Percentiles rank a stretch among this genome's conserved stretches.
These are phyloP conservation scores for Typhlomys cinereus DNA, from an alignment of 2,113 vertebrate species.

Conservation along the genomic window DNA sequence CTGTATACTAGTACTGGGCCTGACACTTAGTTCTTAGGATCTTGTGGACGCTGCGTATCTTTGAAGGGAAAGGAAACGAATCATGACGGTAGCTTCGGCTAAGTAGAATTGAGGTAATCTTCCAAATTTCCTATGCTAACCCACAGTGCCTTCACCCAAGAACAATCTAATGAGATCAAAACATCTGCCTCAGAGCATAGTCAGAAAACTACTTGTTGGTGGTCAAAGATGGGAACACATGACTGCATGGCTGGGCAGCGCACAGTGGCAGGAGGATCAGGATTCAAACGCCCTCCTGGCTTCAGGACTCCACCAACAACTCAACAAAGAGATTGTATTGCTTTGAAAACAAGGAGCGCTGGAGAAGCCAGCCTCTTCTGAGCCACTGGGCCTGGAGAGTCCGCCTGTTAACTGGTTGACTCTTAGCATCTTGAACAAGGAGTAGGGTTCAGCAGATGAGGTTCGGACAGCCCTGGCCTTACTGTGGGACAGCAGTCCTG, in stretches of 20 bases:
- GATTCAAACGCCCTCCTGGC: background rate
- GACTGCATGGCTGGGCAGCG: too few relatives aligned
- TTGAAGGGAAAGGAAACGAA: background rate
- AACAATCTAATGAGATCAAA: too few relatives aligned
- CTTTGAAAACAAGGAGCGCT: background rate
- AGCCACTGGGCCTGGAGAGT: background rate
- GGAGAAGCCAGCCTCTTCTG: fast-evolving
- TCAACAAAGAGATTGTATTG: background rate
- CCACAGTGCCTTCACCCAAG: background rate
- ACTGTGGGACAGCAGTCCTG: too few relatives aligned
- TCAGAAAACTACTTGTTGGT: too few relatives aligned
- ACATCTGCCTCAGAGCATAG: too few relatives aligned
- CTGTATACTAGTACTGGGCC: background rate
- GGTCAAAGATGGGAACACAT: too few relatives aligned
- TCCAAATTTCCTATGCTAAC: background rate
- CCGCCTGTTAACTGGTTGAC: background rate
- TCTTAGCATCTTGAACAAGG: background rate
- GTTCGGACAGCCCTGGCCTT: background rate
- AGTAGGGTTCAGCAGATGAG: background rate
- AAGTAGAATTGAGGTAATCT: background rate
- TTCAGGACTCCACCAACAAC: background rate
- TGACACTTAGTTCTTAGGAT: background rate
- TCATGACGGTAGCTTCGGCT: background rate
- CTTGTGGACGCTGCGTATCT: background rate
- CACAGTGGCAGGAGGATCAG: background rate